Percentiles rank a stretch among this genome's conserved stretches.
Evolutionary conservation across 1,140 invertebrate species (phyloP).

Genomic region (Lepidotrigona ventralis): DNA sequence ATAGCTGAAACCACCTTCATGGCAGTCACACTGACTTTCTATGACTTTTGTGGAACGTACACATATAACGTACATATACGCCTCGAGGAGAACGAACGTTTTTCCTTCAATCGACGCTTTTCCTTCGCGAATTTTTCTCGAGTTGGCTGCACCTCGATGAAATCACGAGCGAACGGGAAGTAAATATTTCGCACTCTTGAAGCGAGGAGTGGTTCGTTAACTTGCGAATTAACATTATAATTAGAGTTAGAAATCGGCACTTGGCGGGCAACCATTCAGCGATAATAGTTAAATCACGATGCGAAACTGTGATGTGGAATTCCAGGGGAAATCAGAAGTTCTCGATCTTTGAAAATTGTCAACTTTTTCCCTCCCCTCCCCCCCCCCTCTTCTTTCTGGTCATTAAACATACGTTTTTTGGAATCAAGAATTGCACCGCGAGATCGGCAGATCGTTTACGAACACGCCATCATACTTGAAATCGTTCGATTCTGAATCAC

Average conservation of each 20-base stretch:
- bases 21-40: constrained; percentile 41
- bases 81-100: neutral
- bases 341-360: neutral
- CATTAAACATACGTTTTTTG: neutral
- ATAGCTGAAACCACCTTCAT: neutral
- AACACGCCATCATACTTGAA: neutral
- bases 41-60: neutral
- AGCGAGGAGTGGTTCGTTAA: neutral
- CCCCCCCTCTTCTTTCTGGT: neutral
- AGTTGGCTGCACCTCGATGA: neutral
- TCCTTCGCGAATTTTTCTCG: neutral
- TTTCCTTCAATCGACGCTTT: neutral
- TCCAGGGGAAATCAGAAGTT: neutral
- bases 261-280: neutral
- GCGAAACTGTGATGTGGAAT: neutral
- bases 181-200: neutral
- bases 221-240: neutral
- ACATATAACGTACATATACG: neutral
- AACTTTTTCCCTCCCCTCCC: neutral
- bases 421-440: neutral
- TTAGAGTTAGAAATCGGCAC: neutral
- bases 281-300: neutral
- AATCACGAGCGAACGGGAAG: neutral
- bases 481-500: constrained; percentile 29
- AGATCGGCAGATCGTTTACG: neutral